phyloP scores from a whole-genome alignment of 2,797 vertebrate genomes.

The Sarcoramphus papa region DNA sequence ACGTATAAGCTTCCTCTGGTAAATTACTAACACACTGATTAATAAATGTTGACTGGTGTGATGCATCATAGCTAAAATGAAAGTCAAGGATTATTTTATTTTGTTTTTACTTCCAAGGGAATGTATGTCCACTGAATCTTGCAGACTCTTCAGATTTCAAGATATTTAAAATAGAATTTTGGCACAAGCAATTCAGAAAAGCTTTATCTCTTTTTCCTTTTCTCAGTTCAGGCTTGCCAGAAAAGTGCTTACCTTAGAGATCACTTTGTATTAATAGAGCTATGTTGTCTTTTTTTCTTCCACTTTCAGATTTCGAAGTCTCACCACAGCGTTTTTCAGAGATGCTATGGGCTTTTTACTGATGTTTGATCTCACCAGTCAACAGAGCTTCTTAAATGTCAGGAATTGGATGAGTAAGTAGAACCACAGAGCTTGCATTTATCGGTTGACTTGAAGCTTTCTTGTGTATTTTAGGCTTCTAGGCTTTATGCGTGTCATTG shows the following conservation, averaged over 20 bases:
- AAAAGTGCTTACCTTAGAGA: not conserved
- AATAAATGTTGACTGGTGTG: not conserved
- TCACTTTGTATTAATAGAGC: not conserved
- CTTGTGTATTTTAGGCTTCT: not conserved
- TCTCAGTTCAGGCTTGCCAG: not conserved
- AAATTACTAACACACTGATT: not conserved
- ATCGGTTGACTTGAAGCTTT: not conserved
- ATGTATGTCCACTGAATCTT: not conserved
- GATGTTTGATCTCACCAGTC: slow-evolving; percentile 96
- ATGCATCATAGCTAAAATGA: not conserved
- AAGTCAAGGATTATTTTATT: not conserved
- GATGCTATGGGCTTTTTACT: slow-evolving; percentile 95
- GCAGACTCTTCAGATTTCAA: not conserved
- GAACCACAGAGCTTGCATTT: not conserved
- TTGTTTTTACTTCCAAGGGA: not conserved
- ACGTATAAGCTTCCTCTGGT: not conserved
- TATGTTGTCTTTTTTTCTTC: not conserved
- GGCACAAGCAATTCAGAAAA: not conserved
- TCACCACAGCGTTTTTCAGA: slow-evolving; percentile 94
- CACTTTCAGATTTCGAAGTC: slow-evolving; percentile 85
- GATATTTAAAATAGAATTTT: not conserved
- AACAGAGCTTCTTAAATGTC: slow-evolving; percentile 97
- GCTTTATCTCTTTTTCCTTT: not conserved
- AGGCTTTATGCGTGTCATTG: not conserved
- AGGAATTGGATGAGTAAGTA: slow-evolving; percentile 97